These are phyloP conservation scores for Apistogramma diplotaenia DNA, from an alignment of 2,113 vertebrate species.

Conservation along the genomic window DNA sequence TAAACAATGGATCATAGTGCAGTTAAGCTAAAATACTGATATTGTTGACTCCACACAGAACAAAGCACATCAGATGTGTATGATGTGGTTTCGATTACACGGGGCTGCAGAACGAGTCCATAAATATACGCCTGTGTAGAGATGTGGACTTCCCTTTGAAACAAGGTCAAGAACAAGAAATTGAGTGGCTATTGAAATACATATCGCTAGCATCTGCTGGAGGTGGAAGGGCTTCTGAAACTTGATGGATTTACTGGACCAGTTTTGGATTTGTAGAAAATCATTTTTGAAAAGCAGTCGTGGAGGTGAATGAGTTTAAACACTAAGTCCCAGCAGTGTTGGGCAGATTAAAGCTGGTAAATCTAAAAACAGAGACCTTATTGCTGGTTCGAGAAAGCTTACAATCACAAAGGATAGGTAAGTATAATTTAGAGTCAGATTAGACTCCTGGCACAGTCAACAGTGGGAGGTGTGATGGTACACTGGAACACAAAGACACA, in stretches of 20 bases:
- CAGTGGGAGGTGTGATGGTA: accelerated
- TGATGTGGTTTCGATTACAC: neutral
- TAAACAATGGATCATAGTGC: neutral
- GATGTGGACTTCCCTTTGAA: neutral
- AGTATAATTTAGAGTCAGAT: neutral
- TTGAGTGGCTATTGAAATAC: accelerated
- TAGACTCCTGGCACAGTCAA: neutral
- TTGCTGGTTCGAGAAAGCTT: neutral
- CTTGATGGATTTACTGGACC: accelerated
- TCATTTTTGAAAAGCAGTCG: neutral
- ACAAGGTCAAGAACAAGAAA: neutral
- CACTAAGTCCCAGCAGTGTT: neutral
- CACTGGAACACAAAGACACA: neutral
- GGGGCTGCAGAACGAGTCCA: neutral
- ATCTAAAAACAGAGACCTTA: neutral
- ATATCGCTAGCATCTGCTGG: accelerated
- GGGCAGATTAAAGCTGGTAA: neutral
- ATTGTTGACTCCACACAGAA: neutral
- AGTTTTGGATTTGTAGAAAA: neutral
- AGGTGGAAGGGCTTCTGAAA: neutral
- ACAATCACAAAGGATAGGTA: neutral
- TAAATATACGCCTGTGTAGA: neutral
- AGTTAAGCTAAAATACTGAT: neutral
- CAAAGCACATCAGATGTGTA: neutral
- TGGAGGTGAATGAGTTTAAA: neutral